Evolutionary conservation across 2,888 invertebrate genomes (phyloP), one percentile per base, ranked within the genome.

Genomic region (Holacanthella duospinosa): DNA sequence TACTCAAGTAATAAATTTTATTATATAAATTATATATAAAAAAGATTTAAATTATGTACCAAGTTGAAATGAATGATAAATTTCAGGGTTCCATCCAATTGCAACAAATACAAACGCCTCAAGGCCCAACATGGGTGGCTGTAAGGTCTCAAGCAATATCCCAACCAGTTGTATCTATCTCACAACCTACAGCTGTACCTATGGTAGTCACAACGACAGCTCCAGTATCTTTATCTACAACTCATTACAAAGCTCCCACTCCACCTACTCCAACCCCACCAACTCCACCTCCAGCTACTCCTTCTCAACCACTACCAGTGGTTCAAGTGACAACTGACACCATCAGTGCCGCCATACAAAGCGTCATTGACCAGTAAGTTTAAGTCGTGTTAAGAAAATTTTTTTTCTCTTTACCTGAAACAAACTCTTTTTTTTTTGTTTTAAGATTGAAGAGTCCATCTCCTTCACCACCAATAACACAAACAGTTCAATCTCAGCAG

Each of bases 71-170:
- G 29, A 56, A 56, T 56, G 4, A 9, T 26, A 56, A 27, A 27
- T 56, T n/a, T 28, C 25, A 29, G 57, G 29, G 29, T 21, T 53
- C 54, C 48, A 68, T 79, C 68, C 80, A 79, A 68, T 70, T 80
- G 44, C 79, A 80, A 70, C 80, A 79, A 70, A 79, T 80, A 43
- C 79, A 80, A 71, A 80, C 80, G 16, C 76, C 79, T 26, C 77
- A 77, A 54, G 80, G 80, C 4, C 79, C 80, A 43, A 75, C 79
- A 21, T 75, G 77, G 64, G 77, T 80, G 56, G 79, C 80, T 56
- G 75, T 80, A 36, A 77, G 69, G 12, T 65, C 65, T 29, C 26
- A 57, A 29, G 55, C 64, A 9, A 57, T 55, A 19, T 55, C 62
- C 24, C 61, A 59, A 29, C 57, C 48, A 16, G 48, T 48, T 9